Conservation (phyloP, 2,888 invertebrate genomes). For the Pheosia gnoma region DNA sequence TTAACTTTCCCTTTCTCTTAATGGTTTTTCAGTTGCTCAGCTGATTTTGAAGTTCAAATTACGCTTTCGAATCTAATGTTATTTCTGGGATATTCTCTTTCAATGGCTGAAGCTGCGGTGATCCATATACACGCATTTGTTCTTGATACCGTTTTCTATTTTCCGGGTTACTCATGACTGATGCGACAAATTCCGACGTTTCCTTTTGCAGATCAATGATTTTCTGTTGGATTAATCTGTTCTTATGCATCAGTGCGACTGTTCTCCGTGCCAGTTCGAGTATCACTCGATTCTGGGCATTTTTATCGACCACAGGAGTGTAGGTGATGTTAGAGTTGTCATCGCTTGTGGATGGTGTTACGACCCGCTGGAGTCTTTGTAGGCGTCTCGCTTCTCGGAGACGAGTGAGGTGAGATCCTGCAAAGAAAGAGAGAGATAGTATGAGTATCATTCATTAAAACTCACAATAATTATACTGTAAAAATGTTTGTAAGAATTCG, state of each 20-base stretch:
- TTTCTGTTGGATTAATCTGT: conserved; percentile 85
- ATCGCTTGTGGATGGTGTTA: conserved; percentile 47
- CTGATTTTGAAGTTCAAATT: conserved; percentile 15
- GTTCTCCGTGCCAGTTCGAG: conserved; percentile 86
- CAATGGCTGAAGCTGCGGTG: conserved; percentile 33
- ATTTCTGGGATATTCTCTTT: conserved; percentile 44
- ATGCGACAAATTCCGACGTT: conserved; percentile 85
- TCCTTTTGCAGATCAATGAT: conserved; percentile 85
- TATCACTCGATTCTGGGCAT: conserved; percentile 75
- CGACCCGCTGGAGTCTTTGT: conserved; percentile 57
- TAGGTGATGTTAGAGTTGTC: conserved; percentile 36
- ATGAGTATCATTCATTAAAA: not conserved
- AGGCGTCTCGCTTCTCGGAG: conserved; percentile 69
- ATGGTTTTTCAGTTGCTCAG: no score
- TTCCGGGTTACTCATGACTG: conserved; percentile 83
- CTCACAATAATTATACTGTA: no score
- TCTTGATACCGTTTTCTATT: conserved; percentile 63
- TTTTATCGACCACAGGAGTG: conserved; percentile 52
- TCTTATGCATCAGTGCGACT: conserved; percentile 85
- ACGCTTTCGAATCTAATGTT: conserved; percentile 51
- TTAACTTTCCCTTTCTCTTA: no score
- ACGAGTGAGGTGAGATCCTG: conserved; percentile 66
- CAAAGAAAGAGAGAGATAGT: conserved; percentile 45
- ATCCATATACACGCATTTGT: conserved; percentile 52
- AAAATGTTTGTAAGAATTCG: no score